phyloP scores from a whole-genome alignment of 1,140 invertebrate species.

The Trichomalopsis sarcophagae region DNA sequence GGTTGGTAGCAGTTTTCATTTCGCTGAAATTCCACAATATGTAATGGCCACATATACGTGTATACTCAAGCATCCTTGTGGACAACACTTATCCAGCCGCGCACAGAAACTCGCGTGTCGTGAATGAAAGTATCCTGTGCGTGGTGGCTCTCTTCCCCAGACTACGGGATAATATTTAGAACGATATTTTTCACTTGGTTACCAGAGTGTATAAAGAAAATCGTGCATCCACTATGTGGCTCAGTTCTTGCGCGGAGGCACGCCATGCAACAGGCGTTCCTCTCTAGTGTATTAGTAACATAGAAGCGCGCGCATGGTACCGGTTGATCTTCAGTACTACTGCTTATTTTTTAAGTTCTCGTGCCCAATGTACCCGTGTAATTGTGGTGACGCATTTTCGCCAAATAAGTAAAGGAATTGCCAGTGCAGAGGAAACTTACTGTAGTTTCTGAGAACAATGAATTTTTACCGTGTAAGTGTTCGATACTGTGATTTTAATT shows the following conservation, averaged over 20 bases:
- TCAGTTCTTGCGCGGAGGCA: slow-evolving; percentile 71
- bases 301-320: neutral
- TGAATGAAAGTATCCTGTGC: slow-evolving; percentile 73
- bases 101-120: slow-evolving; percentile 67
- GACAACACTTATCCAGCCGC: slow-evolving; percentile 70
- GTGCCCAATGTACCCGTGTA: slow-evolving; percentile 62
- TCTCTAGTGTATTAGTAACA: slow-evolving; percentile 20
- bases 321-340: neutral
- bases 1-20: slow-evolving; percentile 36
- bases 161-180: slow-evolving; percentile 75
- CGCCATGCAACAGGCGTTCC: slow-evolving; percentile 55
- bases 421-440: neutral
- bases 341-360: neutral
- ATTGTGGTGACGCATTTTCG: slow-evolving; percentile 29
- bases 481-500: no score
- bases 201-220: slow-evolving; percentile 76
- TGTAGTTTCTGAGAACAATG: slow-evolving; percentile 58
- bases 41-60: slow-evolving; percentile 8
- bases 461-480: slow-evolving; percentile 66
- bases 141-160: slow-evolving; percentile 49
- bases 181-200: slow-evolving; percentile 76
- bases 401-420: neutral
- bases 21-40: slow-evolving; percentile 40
- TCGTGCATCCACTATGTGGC: slow-evolving; percentile 73
- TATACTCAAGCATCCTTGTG: slow-evolving; percentile 51